Evolutionary conservation across 1,140 invertebrate species (phyloP).

Genomic region (Drosophila paulistorum): DNA sequence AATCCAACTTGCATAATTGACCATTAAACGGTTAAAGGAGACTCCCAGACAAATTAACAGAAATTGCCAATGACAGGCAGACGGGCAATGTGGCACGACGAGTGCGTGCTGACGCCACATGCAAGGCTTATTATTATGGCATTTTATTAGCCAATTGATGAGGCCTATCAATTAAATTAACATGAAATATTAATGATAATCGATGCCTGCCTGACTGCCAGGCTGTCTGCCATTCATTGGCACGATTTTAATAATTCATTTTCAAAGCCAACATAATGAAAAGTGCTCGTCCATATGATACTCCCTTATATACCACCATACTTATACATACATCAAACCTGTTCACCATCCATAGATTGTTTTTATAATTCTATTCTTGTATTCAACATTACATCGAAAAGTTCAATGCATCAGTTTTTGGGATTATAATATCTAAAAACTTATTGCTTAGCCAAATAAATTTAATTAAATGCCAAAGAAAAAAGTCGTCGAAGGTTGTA

Average conservation of each 20-base stretch:
- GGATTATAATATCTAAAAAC: too few species aligned
- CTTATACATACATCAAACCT: too few species aligned
- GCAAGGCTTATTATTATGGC: constrained; percentile 64
- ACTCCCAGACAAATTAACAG: constrained; percentile 57
- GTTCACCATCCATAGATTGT: too few species aligned
- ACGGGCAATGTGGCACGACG: background rate
- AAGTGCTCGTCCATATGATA: constrained; percentile 11
- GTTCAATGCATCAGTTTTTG: too few species aligned
- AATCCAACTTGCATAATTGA: constrained; percentile 32
- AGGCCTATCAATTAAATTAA: constrained; percentile 67
- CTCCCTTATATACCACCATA: too few species aligned
- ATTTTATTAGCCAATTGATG: constrained; percentile 66
- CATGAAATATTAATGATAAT: constrained; percentile 58
- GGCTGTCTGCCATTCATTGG: background rate
- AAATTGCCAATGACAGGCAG: constrained; percentile 56
- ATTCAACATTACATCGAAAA: too few species aligned
- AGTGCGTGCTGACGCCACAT: constrained; percentile 41
- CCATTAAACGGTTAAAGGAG: constrained; percentile 28
- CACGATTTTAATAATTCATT: constrained; percentile 46
- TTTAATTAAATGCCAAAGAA: too few species aligned
- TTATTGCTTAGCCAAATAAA: too few species aligned
- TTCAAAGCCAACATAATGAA: constrained; percentile 37
- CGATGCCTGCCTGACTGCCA: constrained; percentile 22
- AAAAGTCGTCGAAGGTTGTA: too few species aligned
- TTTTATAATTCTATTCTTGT: too few species aligned